phyloP scores from a whole-genome alignment of 2,797 vertebrate genomes.

The Halcyon chelicuti region DNA sequence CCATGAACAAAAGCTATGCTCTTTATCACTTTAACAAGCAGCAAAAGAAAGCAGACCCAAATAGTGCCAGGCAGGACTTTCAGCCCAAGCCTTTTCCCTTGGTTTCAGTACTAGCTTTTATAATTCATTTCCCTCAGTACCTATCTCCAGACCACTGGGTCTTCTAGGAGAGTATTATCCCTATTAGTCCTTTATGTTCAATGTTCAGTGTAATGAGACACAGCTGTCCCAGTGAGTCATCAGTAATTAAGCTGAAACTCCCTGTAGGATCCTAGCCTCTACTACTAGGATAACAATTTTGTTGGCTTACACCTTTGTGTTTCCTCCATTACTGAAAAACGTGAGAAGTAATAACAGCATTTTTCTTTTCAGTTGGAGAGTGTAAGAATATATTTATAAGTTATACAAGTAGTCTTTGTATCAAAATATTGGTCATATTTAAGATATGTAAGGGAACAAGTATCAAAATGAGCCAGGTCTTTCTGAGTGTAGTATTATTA shows the following conservation, averaged over 20 bases:
- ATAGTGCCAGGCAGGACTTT: background rate
- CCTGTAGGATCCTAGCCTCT: background rate
- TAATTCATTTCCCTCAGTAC: background rate
- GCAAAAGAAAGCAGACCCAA: background rate
- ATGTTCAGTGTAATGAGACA: background rate
- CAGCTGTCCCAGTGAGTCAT: constrained; percentile 24
- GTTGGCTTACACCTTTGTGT: background rate
- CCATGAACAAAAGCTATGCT: background rate
- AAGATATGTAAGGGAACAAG: background rate
- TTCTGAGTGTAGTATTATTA: background rate
- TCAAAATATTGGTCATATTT: background rate
- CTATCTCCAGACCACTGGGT: background rate
- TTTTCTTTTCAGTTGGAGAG: constrained; percentile 54
- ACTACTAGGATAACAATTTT: background rate
- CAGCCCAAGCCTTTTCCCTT: background rate
- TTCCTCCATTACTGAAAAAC: background rate
- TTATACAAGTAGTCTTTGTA: background rate
- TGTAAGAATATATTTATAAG: background rate
- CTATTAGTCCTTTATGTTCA: background rate
- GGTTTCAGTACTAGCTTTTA: background rate
- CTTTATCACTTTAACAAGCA: background rate
- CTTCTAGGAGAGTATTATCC: background rate
- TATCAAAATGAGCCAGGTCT: background rate
- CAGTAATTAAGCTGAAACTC: constrained; percentile 22
- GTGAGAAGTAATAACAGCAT: constrained; percentile 25